phyloP scores from a whole-genome alignment of 1,140 invertebrate species.

The Colletes latitarsis region DNA sequence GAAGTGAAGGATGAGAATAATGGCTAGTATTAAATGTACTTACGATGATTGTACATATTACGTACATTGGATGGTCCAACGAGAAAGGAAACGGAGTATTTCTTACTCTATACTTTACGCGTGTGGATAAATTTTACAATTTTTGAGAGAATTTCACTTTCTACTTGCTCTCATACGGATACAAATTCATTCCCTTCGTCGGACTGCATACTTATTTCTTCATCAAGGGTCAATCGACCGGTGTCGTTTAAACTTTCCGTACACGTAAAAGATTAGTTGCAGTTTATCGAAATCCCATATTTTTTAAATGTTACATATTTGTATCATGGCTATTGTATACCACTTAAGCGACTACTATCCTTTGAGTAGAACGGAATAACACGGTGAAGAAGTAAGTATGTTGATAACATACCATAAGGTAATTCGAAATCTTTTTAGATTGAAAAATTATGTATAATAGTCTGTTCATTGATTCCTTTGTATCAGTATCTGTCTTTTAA shows the following conservation, averaged over 20 bases:
- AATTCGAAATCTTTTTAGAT: conserved; percentile 13
- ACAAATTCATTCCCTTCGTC: conserved; percentile 39
- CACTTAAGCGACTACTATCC: conserved; percentile 15
- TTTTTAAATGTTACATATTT: conserved; percentile 51
- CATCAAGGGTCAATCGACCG: background rate
- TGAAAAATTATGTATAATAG: conserved; percentile 32
- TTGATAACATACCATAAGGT: background rate
- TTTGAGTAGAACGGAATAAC: background rate
- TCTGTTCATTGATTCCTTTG: conserved; percentile 11
- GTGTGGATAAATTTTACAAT: conserved; percentile 36
- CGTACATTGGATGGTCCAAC: conserved; percentile 55
- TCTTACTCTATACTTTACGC: conserved; percentile 31
- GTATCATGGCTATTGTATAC: conserved; percentile 37
- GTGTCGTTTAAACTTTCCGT: conserved; percentile 9
- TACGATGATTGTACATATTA: conserved; percentile 70
- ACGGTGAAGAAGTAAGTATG: conserved; percentile 30
- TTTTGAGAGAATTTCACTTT: conserved; percentile 33
- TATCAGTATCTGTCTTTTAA: conserved; percentile 32
- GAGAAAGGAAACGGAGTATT: conserved; percentile 41
- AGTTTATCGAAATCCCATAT: conserved; percentile 26
- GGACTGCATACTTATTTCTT: conserved; percentile 28
- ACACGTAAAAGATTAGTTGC: conserved; percentile 13
- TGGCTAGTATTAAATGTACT: conserved; percentile 73
- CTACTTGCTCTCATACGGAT: conserved; percentile 30
- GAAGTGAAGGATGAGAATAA: conserved; percentile 69